Percentiles rank a stretch among this genome's conserved stretches.
These are phyloP conservation scores for Crotalus horridus DNA, from an alignment of 2,113 vertebrate species.

Conservation along the genomic window DNA sequence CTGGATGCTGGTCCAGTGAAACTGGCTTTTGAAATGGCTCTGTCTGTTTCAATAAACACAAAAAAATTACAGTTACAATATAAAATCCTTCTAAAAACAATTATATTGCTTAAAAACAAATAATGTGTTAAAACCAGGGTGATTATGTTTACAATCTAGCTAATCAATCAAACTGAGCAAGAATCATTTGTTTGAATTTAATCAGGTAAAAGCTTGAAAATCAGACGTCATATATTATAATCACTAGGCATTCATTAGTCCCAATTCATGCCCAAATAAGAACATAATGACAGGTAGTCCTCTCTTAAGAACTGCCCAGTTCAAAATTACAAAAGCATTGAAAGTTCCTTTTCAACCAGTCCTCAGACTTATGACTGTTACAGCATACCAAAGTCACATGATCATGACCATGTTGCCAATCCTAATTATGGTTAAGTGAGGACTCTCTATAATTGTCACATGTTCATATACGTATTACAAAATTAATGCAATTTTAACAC, in stretches of 20 bases:
- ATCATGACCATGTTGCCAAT: neutral
- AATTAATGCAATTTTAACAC: neutral
- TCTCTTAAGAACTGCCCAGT: neutral
- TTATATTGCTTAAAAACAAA: neutral
- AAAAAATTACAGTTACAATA: neutral
- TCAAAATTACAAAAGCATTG: neutral
- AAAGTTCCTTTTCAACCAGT: neutral
- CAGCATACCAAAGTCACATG: neutral
- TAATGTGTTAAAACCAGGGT: neutral
- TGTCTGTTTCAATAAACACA: slow-evolving; percentile 74
- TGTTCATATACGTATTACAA: neutral
- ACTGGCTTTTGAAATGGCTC: slow-evolving; percentile 98
- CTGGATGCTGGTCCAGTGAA: slow-evolving; percentile 94
- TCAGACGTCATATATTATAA: slow-evolving; percentile 5
- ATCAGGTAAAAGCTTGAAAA: neutral
- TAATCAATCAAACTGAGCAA: neutral
- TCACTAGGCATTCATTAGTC: neutral
- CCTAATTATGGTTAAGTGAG: neutral
- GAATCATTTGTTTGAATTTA: neutral
- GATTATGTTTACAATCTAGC: neutral
- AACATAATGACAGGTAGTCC: neutral
- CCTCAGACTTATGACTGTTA: neutral
- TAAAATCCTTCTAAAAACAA: neutral
- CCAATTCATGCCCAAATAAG: neutral
- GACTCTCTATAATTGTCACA: neutral